Percentiles rank a stretch among this genome's conserved stretches.
phyloP scores from a whole-genome alignment of 2,797 vertebrate species.

The Cuculus canorus region DNA sequence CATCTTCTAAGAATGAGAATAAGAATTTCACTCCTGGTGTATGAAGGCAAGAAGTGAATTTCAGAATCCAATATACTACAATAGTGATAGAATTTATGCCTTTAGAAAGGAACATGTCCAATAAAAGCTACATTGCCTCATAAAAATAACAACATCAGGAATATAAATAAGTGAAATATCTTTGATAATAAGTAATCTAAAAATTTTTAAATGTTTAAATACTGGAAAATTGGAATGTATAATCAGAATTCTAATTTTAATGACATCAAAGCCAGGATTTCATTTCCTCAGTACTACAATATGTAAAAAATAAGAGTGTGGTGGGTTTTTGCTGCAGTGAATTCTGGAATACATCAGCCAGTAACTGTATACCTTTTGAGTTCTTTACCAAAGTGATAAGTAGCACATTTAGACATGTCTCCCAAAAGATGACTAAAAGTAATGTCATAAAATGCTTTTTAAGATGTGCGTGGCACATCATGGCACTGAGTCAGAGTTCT shows the following conservation, averaged over 20 bases:
- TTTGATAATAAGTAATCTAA: background rate
- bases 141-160: background rate
- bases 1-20: background rate
- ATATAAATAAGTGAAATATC: background rate
- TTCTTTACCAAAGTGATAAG: background rate
- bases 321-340: background rate
- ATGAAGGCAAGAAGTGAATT: background rate
- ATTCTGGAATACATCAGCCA: background rate
- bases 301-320: background rate
- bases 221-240: background rate
- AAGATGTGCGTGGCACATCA: fast-evolving
- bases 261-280: background rate
- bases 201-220: background rate
- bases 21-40: background rate
- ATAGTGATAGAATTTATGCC: background rate
- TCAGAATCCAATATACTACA: background rate
- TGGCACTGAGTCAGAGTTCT: background rate
- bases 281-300: fast-evolving
- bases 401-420: background rate
- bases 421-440: background rate
- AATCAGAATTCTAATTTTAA: background rate
- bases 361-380: background rate
- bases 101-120: background rate
- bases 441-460: background rate
- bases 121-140: background rate